phyloP scores from a whole-genome alignment of 2,888 invertebrate genomes.

The Cistogaster globosa region DNA sequence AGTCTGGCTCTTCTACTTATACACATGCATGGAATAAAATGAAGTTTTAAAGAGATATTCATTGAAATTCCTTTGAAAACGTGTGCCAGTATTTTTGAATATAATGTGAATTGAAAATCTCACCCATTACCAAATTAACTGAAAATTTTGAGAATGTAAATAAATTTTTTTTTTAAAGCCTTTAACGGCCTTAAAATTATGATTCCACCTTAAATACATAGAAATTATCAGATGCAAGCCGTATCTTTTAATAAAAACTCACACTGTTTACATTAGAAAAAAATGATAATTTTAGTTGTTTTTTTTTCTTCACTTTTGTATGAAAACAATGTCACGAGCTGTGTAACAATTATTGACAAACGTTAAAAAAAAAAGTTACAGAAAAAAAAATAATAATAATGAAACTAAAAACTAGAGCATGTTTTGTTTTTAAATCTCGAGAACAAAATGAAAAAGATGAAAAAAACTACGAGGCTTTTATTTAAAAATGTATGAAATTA shows the following conservation, averaged over 20 bases:
- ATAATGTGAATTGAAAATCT: too few species aligned
- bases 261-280: conserved; percentile 31
- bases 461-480: conserved; percentile 28
- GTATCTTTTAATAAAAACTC: not conserved
- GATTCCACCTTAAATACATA: not conserved
- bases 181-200: not conserved
- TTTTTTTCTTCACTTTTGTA: conserved; percentile 18
- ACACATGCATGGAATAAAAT: too few species aligned
- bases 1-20: too few species aligned
- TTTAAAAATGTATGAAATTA: conserved; percentile 54
- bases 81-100: too few species aligned
- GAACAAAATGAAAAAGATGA: conserved; percentile 15
- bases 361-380: conserved; percentile 46
- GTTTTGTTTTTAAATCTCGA: conserved; percentile 61
- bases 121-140: too few species aligned
- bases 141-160: too few species aligned
- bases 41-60: too few species aligned
- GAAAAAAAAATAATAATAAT: conserved; percentile 41
- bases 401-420: conserved; percentile 68
- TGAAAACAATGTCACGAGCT: conserved; percentile 66
- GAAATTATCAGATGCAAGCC: not conserved
- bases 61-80: too few species aligned
- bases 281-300: conserved; percentile 28
- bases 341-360: conserved; percentile 69
- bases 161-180: too few species aligned